phyloP scores from a whole-genome alignment of 2,797 vertebrate species.

The Enteromius treurensis region DNA sequence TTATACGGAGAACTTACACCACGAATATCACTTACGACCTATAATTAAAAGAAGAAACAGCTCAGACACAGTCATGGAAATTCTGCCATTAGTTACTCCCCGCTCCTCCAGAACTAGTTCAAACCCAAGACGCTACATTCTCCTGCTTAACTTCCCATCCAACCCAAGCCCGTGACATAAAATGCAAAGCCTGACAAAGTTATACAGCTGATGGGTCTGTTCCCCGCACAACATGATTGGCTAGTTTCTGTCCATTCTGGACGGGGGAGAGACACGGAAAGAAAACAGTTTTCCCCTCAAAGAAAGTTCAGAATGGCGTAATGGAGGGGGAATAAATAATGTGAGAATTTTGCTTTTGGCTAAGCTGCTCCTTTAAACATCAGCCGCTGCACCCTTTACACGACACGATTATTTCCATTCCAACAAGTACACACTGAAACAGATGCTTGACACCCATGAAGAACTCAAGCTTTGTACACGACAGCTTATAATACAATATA shows the following conservation, averaged over 20 bases:
- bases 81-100: slow-evolving; percentile 58
- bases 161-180: not conserved
- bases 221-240: not conserved
- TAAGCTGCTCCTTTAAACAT: slow-evolving; percentile 32
- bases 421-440: slow-evolving; percentile 65
- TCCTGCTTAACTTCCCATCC: slow-evolving; percentile 24
- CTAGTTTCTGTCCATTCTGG: not conserved
- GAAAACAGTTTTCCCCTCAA: not conserved
- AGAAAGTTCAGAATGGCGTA: not conserved
- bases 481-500: slow-evolving; percentile 99
- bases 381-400: slow-evolving; percentile 31
- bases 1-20: slow-evolving; percentile 25
- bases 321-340: slow-evolving; percentile 22
- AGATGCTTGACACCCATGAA: slow-evolving; percentile 84
- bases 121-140: not conserved
- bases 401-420: slow-evolving; percentile 45
- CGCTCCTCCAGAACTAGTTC: not conserved
- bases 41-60: slow-evolving; percentile 44
- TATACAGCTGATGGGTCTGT: not conserved
- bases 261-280: not conserved
- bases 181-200: not conserved
- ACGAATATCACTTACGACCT: slow-evolving; percentile 42
- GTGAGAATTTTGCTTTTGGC: slow-evolving; percentile 32
- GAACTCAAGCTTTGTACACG: slow-evolving; percentile 71
- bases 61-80: slow-evolving; percentile 53